These are phyloP conservation scores for Leptinotarsa texana DNA, from an alignment of 1,140 invertebrate genomes.

Conservation along the genomic window DNA sequence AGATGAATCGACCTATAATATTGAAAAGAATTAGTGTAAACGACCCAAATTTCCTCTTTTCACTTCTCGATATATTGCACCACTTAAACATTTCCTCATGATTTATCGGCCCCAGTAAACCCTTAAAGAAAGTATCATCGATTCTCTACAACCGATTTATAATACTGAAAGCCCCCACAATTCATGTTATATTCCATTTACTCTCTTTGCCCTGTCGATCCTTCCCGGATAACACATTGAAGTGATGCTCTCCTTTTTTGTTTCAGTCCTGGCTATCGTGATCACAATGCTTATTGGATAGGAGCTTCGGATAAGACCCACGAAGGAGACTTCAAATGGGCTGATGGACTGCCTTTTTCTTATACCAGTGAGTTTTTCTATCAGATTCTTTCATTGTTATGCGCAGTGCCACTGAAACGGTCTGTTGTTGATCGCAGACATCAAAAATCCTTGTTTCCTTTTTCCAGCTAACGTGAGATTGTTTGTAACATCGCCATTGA, in stretches of 20 bases:
- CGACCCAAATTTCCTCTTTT: too few species aligned
- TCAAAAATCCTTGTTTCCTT: too few species aligned
- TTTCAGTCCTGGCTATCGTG: conserved; percentile 64
- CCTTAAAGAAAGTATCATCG: background rate
- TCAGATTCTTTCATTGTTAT: background rate
- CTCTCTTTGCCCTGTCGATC: background rate
- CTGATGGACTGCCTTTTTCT: conserved; percentile 70
- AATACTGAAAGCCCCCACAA: background rate
- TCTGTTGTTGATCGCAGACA: background rate
- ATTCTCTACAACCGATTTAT: background rate
- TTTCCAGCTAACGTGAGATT: too few species aligned
- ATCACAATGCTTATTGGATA: conserved; percentile 74
- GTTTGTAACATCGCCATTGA: too few species aligned
- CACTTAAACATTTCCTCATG: too few species aligned
- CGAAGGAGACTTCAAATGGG: conserved; percentile 78
- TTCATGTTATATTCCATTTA: background rate
- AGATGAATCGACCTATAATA: too few species aligned
- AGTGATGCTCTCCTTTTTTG: conserved; percentile 25
- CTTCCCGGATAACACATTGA: background rate
- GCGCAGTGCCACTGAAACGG: background rate
- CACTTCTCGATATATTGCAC: too few species aligned
- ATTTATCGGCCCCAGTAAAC: background rate
- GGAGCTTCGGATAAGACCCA: conserved; percentile 72
- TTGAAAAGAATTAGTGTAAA: too few species aligned
- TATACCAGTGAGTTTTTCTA: conserved; percentile 69